Evolutionary conservation across 2,888 invertebrate genomes (phyloP), one percentile per base, ranked within the genome.

Genomic region (Nephrotoma guestfalica): DNA sequence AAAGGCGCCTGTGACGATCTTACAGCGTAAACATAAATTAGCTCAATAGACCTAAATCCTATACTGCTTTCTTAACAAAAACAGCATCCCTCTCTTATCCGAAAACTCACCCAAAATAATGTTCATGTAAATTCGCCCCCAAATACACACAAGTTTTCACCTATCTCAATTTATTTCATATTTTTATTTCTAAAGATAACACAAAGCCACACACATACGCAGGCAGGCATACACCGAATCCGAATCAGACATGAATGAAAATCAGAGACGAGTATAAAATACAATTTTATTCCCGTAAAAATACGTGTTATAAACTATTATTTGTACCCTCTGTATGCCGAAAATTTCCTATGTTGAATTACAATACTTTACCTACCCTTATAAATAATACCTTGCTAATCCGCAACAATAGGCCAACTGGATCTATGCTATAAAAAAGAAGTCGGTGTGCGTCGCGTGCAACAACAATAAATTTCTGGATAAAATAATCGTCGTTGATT

Each of bases 311-410:
- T 30, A 71, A 71, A 71, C 30, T 71, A 71, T 30, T 30, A 30
- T 30, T 47, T 13, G 71, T 71, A 30, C 71, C 71, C 71, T 71
- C 30, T 4, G 6, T 71, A 30, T 71, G 7, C n/a, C 47, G 51
- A 4, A n/a, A 51, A 51, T 15, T 7, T 51, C 6, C n/a, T 71
- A 71, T 18, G 71, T 71, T 30, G 30, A 71, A 30, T 71, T 71
- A 71, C 30, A 71, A 30, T 84, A 84, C 84, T 84, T 84, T 84
- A 84, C 84, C 84, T 84, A 84, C 84, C 84, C 84, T 84, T 84
- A 84, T 84, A 84, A 84, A 84, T 84, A 84, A 84, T 84, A 84
- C 84, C 84, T 84, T 84, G 84, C 84, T 84, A 84, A 84, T 84
- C 84, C 84, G 41, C 84, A 84, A 84, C 84, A 84, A 84, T 84